A percentile compares a stretch with the other conserved stretches of the same genome.
phyloP scores from a whole-genome alignment of 2,888 invertebrate species.

The Caradrina kadenii region DNA sequence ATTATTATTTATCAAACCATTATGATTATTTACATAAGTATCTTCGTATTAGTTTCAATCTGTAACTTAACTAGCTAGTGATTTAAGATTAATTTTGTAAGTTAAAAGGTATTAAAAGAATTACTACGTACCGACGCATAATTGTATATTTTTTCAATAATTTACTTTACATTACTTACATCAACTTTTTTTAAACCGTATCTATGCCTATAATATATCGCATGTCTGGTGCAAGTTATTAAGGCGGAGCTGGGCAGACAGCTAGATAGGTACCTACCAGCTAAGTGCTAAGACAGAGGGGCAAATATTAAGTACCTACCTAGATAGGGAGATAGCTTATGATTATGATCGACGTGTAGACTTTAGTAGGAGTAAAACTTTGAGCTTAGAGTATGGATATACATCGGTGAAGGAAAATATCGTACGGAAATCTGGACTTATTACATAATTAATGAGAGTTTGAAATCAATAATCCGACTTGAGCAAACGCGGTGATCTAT shows the following conservation, averaged over 20 bases:
- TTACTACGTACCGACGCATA: not conserved
- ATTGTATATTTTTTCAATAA: too few species aligned
- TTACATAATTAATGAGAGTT: too few species aligned
- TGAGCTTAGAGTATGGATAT: not conserved
- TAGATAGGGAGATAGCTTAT: not conserved
- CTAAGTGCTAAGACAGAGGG: constrained; percentile 15
- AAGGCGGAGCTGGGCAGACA: constrained; percentile 18
- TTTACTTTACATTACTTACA: too few species aligned
- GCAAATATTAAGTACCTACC: not conserved
- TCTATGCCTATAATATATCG: not conserved
- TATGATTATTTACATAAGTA: not conserved
- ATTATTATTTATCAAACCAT: not conserved
- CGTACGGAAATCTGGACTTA: too few species aligned
- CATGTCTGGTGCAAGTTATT: constrained; percentile 34
- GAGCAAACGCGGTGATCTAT: too few species aligned
- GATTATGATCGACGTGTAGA: not conserved
- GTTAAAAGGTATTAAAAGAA: not conserved
- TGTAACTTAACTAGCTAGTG: too few species aligned
- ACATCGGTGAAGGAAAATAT: too few species aligned
- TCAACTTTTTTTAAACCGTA: too few species aligned
- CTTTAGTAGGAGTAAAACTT: not conserved
- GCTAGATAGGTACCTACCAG: not conserved
- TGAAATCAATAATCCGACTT: too few species aligned
- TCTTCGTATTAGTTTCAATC: too few species aligned
- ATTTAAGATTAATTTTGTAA: too few species aligned